Conservation (phyloP, 2,888 invertebrate species). For the Lepidocyrtoides sp. region DNA sequence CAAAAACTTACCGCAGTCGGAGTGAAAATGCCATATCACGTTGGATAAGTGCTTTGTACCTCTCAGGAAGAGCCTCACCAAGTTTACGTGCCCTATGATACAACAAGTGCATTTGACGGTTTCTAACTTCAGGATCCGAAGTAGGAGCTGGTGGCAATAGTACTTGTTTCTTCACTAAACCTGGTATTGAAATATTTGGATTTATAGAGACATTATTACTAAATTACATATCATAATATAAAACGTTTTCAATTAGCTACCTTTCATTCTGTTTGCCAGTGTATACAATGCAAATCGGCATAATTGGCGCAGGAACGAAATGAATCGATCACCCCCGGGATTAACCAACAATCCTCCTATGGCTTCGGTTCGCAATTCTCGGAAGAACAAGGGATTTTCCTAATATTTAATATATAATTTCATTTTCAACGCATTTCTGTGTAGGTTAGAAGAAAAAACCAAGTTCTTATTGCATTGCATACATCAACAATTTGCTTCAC, state of each 20-base stretch:
- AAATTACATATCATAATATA: too few species aligned
- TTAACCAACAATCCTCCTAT: constrained; percentile 76
- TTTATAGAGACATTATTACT: too few species aligned
- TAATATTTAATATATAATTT: constrained; percentile 49
- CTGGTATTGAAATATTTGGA: not conserved
- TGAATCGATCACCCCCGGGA: constrained; percentile 79
- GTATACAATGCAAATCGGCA: constrained; percentile 56
- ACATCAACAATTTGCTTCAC: constrained; percentile 77
- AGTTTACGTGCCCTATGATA: not conserved
- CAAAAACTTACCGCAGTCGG: not conserved
- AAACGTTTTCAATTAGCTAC: not conserved
- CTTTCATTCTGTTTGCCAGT: constrained; percentile 29
- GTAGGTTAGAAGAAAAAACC: too few species aligned
- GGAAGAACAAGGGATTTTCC: constrained; percentile 69
- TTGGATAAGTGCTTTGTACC: not conserved
- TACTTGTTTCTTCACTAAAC: constrained; percentile 30
- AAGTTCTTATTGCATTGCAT: constrained; percentile 14
- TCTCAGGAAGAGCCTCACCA: not conserved
- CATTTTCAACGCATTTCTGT: too few species aligned
- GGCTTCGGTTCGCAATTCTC: constrained; percentile 54
- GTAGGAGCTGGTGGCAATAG: constrained; percentile 34
- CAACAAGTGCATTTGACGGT: constrained; percentile 58
- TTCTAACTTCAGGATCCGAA: constrained; percentile 64
- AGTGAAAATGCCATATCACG: not conserved
- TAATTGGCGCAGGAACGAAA: constrained; percentile 61